Evolutionary conservation across 2,888 invertebrate species (phyloP).

Genomic region (Heterodera filipjevi): DNA sequence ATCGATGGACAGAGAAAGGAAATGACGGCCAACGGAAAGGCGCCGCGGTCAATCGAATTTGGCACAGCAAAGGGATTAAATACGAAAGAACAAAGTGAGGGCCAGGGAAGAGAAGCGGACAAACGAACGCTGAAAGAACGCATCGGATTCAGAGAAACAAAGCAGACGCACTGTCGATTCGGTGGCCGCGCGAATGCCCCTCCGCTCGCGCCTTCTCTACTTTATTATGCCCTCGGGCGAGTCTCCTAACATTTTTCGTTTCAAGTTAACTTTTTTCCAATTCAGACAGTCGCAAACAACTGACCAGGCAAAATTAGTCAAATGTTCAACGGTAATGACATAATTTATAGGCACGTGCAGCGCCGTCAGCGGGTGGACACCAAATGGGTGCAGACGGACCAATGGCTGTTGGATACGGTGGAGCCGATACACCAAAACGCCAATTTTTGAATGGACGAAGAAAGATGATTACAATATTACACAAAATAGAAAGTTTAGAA

Average conservation of each 20-base stretch:
- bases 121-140: too few relatives aligned
- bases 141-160: constrained; percentile 32
- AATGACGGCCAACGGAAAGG: constrained; percentile 34
- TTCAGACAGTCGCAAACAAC: constrained; percentile 35
- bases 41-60: neutral
- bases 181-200: constrained; percentile 57
- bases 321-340: neutral
- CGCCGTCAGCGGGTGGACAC: constrained; percentile 33
- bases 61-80: neutral
- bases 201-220: constrained; percentile 54
- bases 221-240: constrained; percentile 51
- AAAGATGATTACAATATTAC: neutral
- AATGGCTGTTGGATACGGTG: constrained; percentile 38
- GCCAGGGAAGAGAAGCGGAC: neutral
- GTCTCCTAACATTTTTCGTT: neutral
- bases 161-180: constrained; percentile 45
- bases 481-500: neutral
- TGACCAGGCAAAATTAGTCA: constrained; percentile 17
- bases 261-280: neutral
- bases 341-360: constrained; percentile 30
- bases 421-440: constrained; percentile 34
- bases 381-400: constrained; percentile 42
- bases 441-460: constrained; percentile 34
- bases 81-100: constrained; percentile 13
- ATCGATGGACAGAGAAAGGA: constrained; percentile 31